Percentiles rank a stretch among this genome's conserved stretches.
Conservation (phyloP, 1,140 invertebrate species). For the Lepidotrigona ventralis region DNA sequence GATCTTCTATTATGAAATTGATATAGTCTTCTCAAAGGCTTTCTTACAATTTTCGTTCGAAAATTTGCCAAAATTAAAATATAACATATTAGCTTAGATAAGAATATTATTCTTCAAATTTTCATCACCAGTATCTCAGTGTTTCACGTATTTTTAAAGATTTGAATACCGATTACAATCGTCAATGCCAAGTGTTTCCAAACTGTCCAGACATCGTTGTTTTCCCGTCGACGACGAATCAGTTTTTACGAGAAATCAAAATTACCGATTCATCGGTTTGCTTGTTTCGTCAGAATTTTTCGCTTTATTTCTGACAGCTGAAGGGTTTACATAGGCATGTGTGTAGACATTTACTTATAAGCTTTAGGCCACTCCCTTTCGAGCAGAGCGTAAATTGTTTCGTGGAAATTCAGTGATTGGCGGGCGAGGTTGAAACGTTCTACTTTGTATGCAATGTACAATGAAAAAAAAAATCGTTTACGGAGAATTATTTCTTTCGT, state of each 20-base stretch:
- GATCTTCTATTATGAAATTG: too few species aligned
- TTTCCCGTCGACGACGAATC: too few species aligned
- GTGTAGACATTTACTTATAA: neutral
- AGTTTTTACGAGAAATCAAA: neutral
- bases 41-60: too few species aligned
- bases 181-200: too few species aligned
- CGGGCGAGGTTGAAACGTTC: conserved; percentile 2
- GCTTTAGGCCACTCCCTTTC: neutral
- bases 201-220: too few species aligned
- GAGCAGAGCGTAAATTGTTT: conserved; percentile 9
- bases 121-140: too few species aligned
- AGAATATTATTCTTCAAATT: too few species aligned
- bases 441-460: neutral
- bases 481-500: neutral
- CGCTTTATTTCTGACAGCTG: neutral
- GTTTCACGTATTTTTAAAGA: too few species aligned
- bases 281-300: neutral
- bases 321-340: neutral
- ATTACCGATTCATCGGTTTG: neutral
- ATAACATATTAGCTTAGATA: too few species aligned
- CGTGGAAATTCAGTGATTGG: conserved; percentile 23
- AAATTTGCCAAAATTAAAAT: neutral
- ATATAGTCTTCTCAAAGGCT: too few species aligned
- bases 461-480: neutral
- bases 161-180: too few species aligned